Conservation (phyloP, 2,797 vertebrate genomes). For the Carapus acus region DNA sequence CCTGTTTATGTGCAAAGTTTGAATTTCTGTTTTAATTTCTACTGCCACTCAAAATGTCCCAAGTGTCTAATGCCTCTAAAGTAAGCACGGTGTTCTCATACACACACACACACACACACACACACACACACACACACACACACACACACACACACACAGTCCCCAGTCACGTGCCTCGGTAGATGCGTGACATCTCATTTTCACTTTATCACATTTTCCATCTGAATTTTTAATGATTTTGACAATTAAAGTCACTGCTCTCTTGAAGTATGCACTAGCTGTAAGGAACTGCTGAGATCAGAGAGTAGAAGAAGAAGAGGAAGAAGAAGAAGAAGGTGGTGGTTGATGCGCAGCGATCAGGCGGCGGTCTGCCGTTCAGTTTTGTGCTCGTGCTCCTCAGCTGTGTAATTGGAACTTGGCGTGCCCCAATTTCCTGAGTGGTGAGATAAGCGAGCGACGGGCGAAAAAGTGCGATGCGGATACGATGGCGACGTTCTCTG, state of each 20-base stretch:
- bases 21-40: no score
- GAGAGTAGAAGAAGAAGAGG: conserved; percentile 39
- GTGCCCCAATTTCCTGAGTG: conserved; percentile 63
- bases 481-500: conserved; percentile 56
- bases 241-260: conserved; percentile 13
- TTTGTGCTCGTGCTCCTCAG: conserved; percentile 50
- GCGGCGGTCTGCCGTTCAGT: conserved; percentile 51
- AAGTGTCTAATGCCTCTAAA: no score
- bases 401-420: conserved; percentile 67
- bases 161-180: no score
- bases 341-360: conserved; percentile 52
- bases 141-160: no score
- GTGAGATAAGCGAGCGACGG: conserved; percentile 57
- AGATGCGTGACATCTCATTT: conserved; percentile 5
- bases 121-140: no score
- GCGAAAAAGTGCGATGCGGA: conserved; percentile 56
- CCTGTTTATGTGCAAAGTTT: no score
- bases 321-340: no score
- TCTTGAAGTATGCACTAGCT: conserved; percentile 40
- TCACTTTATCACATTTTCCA: conserved; percentile 12
- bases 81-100: no score
- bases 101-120: no score
- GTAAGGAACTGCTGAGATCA: conserved; percentile 40
- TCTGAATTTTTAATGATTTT: conserved; percentile 25
- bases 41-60: no score